Base-by-base conservation (phyloP, 2,113 vertebrate genomes). In the Saguinus imperator region DNA sequence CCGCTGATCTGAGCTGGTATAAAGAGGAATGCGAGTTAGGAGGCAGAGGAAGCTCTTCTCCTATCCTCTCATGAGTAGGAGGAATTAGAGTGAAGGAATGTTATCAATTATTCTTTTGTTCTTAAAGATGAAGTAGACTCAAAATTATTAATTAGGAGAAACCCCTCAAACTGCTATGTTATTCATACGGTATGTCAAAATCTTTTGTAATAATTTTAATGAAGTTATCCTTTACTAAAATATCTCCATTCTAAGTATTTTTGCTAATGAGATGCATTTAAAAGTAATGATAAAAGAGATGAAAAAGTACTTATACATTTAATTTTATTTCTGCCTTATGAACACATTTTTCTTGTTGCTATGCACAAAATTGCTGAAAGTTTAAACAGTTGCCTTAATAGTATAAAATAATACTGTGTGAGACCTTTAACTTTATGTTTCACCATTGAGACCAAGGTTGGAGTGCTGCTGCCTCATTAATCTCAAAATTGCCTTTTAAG, bases 311-410 rank as follows among this genome's bases (percentile, higher is more conserved):
- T 97, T 96, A 66, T 40, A 92, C 37, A 82, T 84, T 89, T 97
- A 93, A 96, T 96, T 97, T 88, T 96, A 83, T 86, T 93, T 93
- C 50, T 93, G 75, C 76, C 61, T 93, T 92, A 96, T 95, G 87
- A 97, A 96, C 81, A 85, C 91, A 94, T 96, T 96, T 94, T 97
- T 97, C 96, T 97, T 92, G 35, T 87, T 97, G 94, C 96, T 96
- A 18, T 73, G 75, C 27, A 89, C 92, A 86, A 23, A 90, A 45
- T 82, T 97, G 70, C 95, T 90, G 58, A 70, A 93, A 95, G 79
- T 94, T 97, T 1, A 7, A 89, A 86, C 52, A 21, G n/a, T 92
- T 95, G 48, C 92, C 45, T 80, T 94, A 66, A 89, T 23, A 89
- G 52, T 18, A 77, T 32, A 76, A 80, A 94, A 97, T 87, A 96